phyloP scores from a whole-genome alignment of 2,888 invertebrate genomes.

The Lapara coniferarum region DNA sequence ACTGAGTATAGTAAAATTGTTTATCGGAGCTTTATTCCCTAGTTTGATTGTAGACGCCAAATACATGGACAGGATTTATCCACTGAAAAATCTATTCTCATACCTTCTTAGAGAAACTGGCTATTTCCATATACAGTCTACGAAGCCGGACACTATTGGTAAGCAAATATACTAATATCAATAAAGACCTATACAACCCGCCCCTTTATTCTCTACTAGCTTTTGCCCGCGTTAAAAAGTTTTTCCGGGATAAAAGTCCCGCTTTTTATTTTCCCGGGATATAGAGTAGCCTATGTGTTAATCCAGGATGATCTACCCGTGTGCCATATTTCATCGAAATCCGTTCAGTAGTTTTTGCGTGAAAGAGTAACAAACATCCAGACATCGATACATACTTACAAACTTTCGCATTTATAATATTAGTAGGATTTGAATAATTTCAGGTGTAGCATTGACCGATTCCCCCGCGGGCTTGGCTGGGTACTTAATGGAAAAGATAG shows the following conservation, averaged over 20 bases:
- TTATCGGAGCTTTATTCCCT: constrained; percentile 81
- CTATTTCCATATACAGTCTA: constrained; percentile 90
- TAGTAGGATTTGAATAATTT: constrained; percentile 35
- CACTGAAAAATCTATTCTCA: constrained; percentile 60
- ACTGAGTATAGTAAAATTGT: constrained; percentile 59
- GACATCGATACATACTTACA: too few species aligned
- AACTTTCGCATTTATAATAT: too few species aligned
- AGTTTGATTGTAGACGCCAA: constrained; percentile 70
- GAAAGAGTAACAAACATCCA: too few species aligned
- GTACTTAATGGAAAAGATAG: constrained; percentile 95
- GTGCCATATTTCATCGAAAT: too few species aligned
- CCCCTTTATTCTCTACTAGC: too few species aligned
- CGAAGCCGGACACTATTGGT: constrained; percentile 94
- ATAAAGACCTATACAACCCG: too few species aligned
- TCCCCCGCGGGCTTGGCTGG: constrained; percentile 93
- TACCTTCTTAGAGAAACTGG: constrained; percentile 80
- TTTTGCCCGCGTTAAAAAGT: too few species aligned
- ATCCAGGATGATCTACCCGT: too few species aligned
- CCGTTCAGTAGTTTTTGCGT: too few species aligned
- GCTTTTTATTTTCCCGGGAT: too few species aligned
- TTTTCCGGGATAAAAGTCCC: too few species aligned
- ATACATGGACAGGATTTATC: constrained; percentile 77
- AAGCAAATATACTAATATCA: constrained; percentile 40
- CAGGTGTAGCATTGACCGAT: constrained; percentile 88
- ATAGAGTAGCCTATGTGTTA: too few species aligned